phyloP scores from a whole-genome alignment of 2,113 vertebrate species.

The Neotoma lepida region DNA sequence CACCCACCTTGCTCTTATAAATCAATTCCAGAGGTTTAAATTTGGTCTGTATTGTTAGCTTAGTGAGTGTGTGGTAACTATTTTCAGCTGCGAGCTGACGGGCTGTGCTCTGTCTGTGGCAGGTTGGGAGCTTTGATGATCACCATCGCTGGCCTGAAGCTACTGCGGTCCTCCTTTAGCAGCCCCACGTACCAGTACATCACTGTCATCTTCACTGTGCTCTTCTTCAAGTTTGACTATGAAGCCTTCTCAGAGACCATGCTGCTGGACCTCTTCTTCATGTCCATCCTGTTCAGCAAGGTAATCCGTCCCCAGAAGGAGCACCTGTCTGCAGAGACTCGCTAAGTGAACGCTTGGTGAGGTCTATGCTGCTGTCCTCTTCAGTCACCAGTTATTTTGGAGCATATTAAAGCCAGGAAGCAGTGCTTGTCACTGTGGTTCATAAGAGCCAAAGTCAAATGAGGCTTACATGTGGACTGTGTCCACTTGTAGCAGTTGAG shows the following conservation, averaged over 20 bases:
- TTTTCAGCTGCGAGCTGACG: neutral
- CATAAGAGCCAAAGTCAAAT: conserved; percentile 30
- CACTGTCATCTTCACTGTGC: conserved; percentile 97
- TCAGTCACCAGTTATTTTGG: neutral
- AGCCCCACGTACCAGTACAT: conserved; percentile 97
- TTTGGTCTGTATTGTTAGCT: neutral
- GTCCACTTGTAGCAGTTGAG: neutral
- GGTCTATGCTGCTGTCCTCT: neutral
- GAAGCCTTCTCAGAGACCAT: conserved; percentile 95
- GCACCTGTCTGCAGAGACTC: neutral
- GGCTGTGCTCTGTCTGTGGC: conserved; percentile 38
- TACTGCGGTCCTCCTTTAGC: conserved; percentile 97
- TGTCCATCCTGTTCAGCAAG: conserved; percentile 99
- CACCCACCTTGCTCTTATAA: neutral
- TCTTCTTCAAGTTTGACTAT: conserved; percentile 99
- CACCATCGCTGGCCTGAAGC: conserved; percentile 96
- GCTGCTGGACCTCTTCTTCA: conserved; percentile 97
- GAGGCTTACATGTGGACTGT: conserved; percentile 11
- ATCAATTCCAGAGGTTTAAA: neutral
- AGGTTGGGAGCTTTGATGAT: conserved; percentile 97
- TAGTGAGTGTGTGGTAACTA: neutral
- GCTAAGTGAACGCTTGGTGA: neutral
- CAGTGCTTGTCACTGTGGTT: neutral
- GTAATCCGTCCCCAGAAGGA: conserved; percentile 81
- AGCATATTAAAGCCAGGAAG: conserved; percentile 21